These are phyloP conservation scores for Stegophylla sp. DNA, from an alignment of 2,888 invertebrate species.

Conservation along the genomic window DNA sequence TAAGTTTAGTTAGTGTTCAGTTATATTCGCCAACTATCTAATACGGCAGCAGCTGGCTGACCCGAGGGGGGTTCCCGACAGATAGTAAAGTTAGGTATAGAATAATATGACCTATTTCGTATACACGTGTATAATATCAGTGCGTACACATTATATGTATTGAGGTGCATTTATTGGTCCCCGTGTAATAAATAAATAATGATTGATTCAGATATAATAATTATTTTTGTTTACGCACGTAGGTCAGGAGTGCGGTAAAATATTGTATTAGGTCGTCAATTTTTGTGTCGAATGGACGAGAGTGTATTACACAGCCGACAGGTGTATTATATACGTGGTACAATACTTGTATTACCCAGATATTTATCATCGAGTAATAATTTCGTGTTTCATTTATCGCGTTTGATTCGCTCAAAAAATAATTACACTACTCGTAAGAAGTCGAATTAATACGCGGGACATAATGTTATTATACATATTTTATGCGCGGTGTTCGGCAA, in stretches of 20 bases:
- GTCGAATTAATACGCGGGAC: neutral
- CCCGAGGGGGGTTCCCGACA: conserved; percentile 12
- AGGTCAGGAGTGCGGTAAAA: neutral
- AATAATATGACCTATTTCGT: conserved; percentile 42
- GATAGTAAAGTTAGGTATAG: neutral
- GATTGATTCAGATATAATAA: neutral
- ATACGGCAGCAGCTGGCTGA: too few relatives aligned
- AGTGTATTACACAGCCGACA: too few relatives aligned
- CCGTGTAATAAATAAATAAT: neutral
- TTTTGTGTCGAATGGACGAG: too few relatives aligned
- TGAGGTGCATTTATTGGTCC: neutral
- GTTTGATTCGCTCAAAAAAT: neutral
- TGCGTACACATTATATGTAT: neutral
- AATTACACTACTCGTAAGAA: neutral
- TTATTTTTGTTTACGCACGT: neutral
- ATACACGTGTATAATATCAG: neutral
- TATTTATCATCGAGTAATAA: neutral
- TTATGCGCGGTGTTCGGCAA: neutral
- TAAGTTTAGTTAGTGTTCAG: conserved; percentile 5
- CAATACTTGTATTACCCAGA: too few relatives aligned
- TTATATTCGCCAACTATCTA: neutral
- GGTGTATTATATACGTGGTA: too few relatives aligned
- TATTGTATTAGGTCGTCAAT: too few relatives aligned
- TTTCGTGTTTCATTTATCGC: neutral
- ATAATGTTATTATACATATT: neutral